Evolutionary conservation across 2,888 invertebrate species (phyloP), one percentile per base, ranked within the genome.

Genomic region (Eupithecia inturbata): DNA sequence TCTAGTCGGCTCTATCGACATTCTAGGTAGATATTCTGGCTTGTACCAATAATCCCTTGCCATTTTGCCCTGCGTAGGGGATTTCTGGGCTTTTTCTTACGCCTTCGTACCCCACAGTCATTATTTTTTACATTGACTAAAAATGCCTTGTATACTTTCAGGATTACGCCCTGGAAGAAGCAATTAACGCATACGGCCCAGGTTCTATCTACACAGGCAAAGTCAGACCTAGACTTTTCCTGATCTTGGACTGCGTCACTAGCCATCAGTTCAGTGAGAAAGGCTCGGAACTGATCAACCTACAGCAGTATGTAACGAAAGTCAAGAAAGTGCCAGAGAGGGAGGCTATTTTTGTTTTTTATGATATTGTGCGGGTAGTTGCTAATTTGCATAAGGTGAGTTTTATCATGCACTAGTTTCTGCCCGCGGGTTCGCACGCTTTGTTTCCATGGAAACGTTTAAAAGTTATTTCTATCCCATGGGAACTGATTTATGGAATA

Each of bases 281-380:
- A 78, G 92, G 92, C 62, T 95, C 95, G 1, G 95, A 96, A 81
- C 86, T 96, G 31, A 95, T 96, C 49, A 97, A 96, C 86, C 91
- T 97, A 4, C 97, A 97, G 84, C 96, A 97, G 83, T 97, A 97
- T 85, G 96, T 97, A 31, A 97, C 97, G 67, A 96, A 96, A 88
- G 96, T 97, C 75, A 97, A 97, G 85, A 97, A 96, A 84, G 95
- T 97, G 4, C 95, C 95, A 0, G 97, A 97, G 85, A 96, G 95
- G 81, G 97, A 97, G 86, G 96, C 97, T 1, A 93, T 97, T 60
- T 86, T 96, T 67, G 96, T 97, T 85, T 97, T 97, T 86, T 96
- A 96, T 85, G 96, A 97, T 87, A 96, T 97, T 81, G 96, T 97
- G 60, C 94, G 96, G 84, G 96, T 97, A 68, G 97, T 97, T 2